These are phyloP conservation scores for Gobius niger DNA, from an alignment of 2,113 vertebrate genomes.

Conservation along the genomic window DNA sequence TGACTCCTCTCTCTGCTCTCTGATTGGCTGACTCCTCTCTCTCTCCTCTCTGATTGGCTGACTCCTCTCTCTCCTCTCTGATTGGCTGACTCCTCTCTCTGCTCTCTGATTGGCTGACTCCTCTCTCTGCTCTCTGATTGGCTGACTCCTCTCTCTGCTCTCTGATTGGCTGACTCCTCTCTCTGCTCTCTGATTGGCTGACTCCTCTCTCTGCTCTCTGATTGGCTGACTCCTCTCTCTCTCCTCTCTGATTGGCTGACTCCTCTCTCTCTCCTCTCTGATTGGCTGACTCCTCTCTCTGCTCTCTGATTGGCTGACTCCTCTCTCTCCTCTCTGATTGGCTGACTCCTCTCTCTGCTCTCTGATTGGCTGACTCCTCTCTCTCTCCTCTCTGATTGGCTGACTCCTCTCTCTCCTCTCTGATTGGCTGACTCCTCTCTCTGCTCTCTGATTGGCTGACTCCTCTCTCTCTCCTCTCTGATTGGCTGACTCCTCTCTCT, in stretches of 20 bases:
- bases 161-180: no score
- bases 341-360: neutral
- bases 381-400: no score
- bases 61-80: neutral
- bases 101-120: no score
- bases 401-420: neutral
- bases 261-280: neutral
- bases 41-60: no score
- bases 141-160: neutral
- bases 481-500: neutral
- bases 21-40: no score
- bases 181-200: neutral
- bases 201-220: neutral
- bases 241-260: no score
- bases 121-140: neutral
- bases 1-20: neutral
- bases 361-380: neutral
- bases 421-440: neutral
- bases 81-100: neutral
- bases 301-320: no score
- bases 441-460: neutral
- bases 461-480: neutral
- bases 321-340: neutral
- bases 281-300: neutral
- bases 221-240: no score